phyloP scores from a whole-genome alignment of 2,797 vertebrate genomes.

The Sylvia borin region DNA sequence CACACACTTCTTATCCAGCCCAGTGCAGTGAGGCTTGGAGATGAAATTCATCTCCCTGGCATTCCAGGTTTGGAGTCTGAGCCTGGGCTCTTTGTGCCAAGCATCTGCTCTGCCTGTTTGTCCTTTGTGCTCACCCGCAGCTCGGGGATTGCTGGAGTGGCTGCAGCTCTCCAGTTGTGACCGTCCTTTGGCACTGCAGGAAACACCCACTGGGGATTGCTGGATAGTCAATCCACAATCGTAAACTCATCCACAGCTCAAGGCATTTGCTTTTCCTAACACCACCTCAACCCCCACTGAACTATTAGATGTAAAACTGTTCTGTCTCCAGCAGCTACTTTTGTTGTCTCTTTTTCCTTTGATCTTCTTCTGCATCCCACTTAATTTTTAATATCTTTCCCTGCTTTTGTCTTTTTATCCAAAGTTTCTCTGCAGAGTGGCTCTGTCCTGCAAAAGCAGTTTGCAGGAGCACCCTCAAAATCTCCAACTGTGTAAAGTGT shows the following conservation, averaged over 20 bases:
- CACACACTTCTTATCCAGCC: not conserved
- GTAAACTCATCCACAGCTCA: not conserved
- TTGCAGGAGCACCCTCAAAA: not conserved
- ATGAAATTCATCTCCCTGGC: not conserved
- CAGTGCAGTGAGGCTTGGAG: not conserved
- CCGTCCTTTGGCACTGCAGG: not conserved
- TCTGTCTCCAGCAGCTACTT: not conserved
- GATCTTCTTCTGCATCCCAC: not conserved
- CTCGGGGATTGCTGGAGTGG: not conserved
- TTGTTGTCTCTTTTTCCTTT: not conserved
- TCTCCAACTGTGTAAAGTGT: not conserved
- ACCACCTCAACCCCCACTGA: not conserved
- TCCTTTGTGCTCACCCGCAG: not conserved
- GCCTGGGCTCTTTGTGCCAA: not conserved
- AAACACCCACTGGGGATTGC: not conserved
- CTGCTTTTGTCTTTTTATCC: not conserved
- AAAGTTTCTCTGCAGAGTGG: not conserved
- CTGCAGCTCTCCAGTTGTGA: not conserved
- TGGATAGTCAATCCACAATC: not conserved
- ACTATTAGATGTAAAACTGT: not conserved
- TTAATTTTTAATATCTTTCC: not conserved
- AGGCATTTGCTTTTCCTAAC: not conserved
- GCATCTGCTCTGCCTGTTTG: not conserved
- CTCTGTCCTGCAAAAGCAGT: not conserved
- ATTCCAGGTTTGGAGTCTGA: not conserved